Percentiles rank a stretch among this genome's conserved stretches.
phyloP scores from a whole-genome alignment of 2,888 invertebrate species.

The Sicus ferrugineus region DNA sequence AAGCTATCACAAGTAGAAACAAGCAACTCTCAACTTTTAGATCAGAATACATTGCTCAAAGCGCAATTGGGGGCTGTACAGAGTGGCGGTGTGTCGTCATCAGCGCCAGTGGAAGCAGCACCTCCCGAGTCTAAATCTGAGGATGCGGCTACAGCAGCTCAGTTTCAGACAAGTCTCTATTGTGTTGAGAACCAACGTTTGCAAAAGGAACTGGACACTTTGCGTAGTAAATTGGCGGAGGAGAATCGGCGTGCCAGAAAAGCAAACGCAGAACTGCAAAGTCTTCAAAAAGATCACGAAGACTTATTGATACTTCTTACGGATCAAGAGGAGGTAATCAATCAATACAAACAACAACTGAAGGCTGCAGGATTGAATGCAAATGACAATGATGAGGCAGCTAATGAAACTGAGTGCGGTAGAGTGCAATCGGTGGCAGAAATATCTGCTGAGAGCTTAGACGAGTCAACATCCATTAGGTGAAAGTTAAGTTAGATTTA shows the following conservation, averaged over 20 bases:
- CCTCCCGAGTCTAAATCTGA: slow-evolving; percentile 22
- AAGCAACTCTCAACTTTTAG: slow-evolving; percentile 79
- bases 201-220: slow-evolving; percentile 54
- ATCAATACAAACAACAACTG: slow-evolving; percentile 71
- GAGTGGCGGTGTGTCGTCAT: slow-evolving; percentile 34
- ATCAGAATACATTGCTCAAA: slow-evolving; percentile 86
- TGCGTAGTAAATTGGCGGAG: slow-evolving; percentile 50
- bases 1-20: slow-evolving; percentile 74
- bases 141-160: slow-evolving; percentile 50
- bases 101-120: slow-evolving; percentile 11
- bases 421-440: too few relatives aligned
- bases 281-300: slow-evolving; percentile 88
- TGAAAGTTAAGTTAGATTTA: not conserved
- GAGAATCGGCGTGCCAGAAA: slow-evolving; percentile 52
- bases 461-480: slow-evolving; percentile 15
- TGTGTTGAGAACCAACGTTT: slow-evolving; percentile 62
- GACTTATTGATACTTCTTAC: slow-evolving; percentile 88
- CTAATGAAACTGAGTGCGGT: slow-evolving; percentile 25
- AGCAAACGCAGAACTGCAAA: slow-evolving; percentile 68
- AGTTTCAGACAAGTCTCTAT: slow-evolving; percentile 57
- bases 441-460: too few relatives aligned
- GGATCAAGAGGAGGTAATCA: slow-evolving; percentile 82
- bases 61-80: slow-evolving; percentile 71
- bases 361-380: slow-evolving; percentile 64
- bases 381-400: slow-evolving; percentile 56